phyloP scores from a whole-genome alignment of 2,888 invertebrate genomes.

The Pogonocherus hispidulus region DNA sequence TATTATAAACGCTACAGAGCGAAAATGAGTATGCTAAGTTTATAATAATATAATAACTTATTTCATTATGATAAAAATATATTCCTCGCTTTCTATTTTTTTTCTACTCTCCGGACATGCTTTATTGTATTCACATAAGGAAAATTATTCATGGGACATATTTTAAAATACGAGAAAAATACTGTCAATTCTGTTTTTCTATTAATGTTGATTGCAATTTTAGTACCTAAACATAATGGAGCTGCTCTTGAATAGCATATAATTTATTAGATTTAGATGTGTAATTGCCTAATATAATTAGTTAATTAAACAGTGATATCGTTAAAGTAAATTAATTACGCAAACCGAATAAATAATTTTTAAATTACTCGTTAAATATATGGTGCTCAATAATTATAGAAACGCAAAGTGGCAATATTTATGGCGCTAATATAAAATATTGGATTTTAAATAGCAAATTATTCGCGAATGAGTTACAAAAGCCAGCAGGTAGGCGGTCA shows the following conservation, averaged over 20 bases:
- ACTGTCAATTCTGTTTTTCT: no score
- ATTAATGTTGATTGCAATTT: no score
- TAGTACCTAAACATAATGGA: slow-evolving; percentile 6
- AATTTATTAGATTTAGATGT: slow-evolving; percentile 20
- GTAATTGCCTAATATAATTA: slow-evolving; percentile 26
- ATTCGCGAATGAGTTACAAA: slow-evolving; percentile 41
- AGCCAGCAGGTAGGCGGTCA: slow-evolving; percentile 43
- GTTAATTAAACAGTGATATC: slow-evolving; percentile 27
- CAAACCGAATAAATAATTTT: slow-evolving; percentile 17
- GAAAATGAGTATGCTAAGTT: no score
- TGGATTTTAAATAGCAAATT: slow-evolving; percentile 48
- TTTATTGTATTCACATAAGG: no score
- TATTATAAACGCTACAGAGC: no score
- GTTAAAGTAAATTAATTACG: slow-evolving; percentile 17
- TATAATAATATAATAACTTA: no score
- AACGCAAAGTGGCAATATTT: slow-evolving; percentile 27
- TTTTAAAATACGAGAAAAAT: no score
- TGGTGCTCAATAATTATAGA: neutral
- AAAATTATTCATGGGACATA: no score
- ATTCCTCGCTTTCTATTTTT: no score
- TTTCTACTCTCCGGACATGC: no score
- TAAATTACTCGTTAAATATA: slow-evolving; percentile 17
- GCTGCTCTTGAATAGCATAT: slow-evolving; percentile 7
- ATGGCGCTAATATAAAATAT: slow-evolving; percentile 45
- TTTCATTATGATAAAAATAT: no score